Evolutionary conservation across 2,113 vertebrate genomes (phyloP).

Genomic region (Leptosomus discolor): DNA sequence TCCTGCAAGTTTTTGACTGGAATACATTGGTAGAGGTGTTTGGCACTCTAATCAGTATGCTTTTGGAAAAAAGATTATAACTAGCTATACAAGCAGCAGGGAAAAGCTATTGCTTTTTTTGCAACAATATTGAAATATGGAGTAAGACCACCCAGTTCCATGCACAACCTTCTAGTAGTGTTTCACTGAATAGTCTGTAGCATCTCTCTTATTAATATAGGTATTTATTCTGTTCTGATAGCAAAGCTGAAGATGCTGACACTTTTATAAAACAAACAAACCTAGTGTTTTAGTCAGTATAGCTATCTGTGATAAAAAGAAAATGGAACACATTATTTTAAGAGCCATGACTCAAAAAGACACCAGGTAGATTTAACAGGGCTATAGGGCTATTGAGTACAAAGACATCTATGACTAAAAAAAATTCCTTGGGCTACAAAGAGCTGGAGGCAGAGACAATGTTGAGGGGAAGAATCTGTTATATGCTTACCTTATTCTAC

Average conservation of each 20-base stretch:
- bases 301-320: background rate
- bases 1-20: background rate
- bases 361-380: background rate
- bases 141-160: background rate
- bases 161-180: background rate
- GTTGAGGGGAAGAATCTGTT: background rate
- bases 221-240: background rate
- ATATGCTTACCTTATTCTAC: background rate
- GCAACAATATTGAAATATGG: background rate
- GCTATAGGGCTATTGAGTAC: background rate
- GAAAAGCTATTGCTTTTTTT: background rate
- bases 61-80: background rate
- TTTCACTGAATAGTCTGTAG: background rate
- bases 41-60: background rate
- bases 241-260: background rate
- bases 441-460: background rate
- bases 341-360: background rate
- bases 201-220: background rate
- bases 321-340: background rate
- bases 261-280: background rate
- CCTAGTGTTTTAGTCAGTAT: background rate
- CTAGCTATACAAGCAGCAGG: background rate
- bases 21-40: background rate
- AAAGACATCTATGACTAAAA: background rate
- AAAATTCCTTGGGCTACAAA: background rate